Evolutionary conservation across 2,888 invertebrate genomes (phyloP).

Genomic region (Melieria omissa): DNA sequence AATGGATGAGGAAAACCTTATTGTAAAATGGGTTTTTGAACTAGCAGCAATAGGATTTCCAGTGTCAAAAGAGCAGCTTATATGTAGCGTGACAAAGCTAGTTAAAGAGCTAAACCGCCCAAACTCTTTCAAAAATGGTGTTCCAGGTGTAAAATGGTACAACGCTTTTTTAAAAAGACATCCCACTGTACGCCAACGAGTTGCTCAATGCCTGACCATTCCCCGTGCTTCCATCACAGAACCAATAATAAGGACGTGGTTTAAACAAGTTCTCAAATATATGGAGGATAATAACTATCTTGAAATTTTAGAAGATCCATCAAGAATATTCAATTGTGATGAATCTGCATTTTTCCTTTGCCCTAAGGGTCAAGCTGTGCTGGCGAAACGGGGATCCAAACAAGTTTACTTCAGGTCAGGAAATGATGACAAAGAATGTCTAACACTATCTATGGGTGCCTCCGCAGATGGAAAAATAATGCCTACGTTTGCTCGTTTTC

Average conservation of each 20-base stretch:
- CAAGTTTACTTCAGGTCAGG: slow-evolving; percentile 47
- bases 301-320: slow-evolving; percentile 49
- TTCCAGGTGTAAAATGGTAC: no score
- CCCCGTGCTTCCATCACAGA: no score
- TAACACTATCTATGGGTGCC: slow-evolving; percentile 27
- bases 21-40: slow-evolving; percentile 45
- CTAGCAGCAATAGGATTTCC: slow-evolving; percentile 50
- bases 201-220: slow-evolving; percentile 50
- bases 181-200: no score
- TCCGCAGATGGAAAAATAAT: slow-evolving; percentile 27
- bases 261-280: slow-evolving; percentile 50
- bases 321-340: slow-evolving; percentile 58
- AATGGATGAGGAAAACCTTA: neutral
- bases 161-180: no score
- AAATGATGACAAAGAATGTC: slow-evolving; percentile 49
- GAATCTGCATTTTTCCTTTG: slow-evolving; percentile 60
- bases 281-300: slow-evolving; percentile 44
- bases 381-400: slow-evolving; percentile 55
- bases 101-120: no score
- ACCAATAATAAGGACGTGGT: slow-evolving; percentile 53
- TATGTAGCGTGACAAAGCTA: no score
- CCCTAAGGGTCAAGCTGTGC: slow-evolving; percentile 56
- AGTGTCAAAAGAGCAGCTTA: slow-evolving; percentile 51
- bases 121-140: no score
- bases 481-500: slow-evolving; percentile 23